Conservation (phyloP, 2,888 invertebrate genomes). For the Argyra leucocephala region DNA sequence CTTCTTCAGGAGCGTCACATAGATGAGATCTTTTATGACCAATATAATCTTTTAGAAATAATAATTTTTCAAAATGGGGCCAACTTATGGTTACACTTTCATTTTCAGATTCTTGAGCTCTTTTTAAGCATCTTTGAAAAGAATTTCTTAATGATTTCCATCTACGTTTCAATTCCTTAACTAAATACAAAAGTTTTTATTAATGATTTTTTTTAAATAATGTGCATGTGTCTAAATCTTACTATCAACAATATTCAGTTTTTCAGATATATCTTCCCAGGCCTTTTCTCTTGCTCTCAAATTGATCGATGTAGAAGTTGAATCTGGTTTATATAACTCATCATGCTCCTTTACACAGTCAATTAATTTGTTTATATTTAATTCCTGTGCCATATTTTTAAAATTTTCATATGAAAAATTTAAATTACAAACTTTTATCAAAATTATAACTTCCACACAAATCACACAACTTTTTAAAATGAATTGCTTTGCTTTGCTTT, state of each 20-base stretch:
- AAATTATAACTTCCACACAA: too few relatives aligned
- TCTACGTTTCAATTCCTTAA: background rate
- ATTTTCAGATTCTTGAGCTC: background rate
- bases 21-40: background rate
- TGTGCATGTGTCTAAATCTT: background rate
- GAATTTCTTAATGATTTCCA: background rate
- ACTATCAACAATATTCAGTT: background rate
- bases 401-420: too few relatives aligned
- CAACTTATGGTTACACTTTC: background rate
- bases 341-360: background rate
- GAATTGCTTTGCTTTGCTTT: too few relatives aligned
- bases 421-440: too few relatives aligned
- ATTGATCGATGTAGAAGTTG: background rate
- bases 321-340: background rate
- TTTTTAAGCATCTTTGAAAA: background rate
- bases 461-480: too few relatives aligned
- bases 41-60: background rate
- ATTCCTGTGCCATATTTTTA: background rate
- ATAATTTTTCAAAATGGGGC: background rate
- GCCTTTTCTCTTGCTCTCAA: background rate
- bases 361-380: background rate
- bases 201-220: background rate
- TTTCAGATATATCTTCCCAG: background rate
- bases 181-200: background rate
- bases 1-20: background rate